A percentile compares a stretch with the other conserved stretches of the same genome.
phyloP scores from a whole-genome alignment of 2,888 invertebrate genomes.

The Calameuta idolon region DNA sequence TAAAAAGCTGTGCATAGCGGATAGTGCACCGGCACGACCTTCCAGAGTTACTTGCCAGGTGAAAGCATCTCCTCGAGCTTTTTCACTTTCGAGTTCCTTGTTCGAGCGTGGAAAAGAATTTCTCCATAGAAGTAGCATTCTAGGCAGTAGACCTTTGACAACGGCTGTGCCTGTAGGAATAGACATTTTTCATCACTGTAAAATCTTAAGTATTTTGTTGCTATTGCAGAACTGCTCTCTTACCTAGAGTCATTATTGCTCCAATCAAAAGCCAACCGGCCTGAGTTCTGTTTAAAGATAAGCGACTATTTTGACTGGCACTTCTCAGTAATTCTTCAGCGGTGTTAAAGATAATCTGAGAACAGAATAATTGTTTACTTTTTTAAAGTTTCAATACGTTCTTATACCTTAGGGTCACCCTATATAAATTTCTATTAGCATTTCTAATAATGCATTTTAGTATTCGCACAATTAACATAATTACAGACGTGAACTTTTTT shows the following conservation, averaged over 20 bases:
- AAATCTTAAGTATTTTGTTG: background rate
- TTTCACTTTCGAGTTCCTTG: slow-evolving; percentile 97
- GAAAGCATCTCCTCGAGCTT: slow-evolving; percentile 94
- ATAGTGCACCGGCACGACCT: slow-evolving; percentile 94
- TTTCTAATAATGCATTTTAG: background rate
- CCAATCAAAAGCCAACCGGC: slow-evolving; percentile 98
- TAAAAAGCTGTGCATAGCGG: slow-evolving; percentile 94
- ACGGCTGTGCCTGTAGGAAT: slow-evolving; percentile 81
- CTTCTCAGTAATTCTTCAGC: slow-evolving; percentile 96
- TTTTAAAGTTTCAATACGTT: background rate
- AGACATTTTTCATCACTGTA: slow-evolving; percentile 2
- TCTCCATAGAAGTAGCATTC: slow-evolving; percentile 95
- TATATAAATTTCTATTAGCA: background rate
- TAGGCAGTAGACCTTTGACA: slow-evolving; percentile 89
- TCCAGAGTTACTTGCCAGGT: slow-evolving; percentile 99
- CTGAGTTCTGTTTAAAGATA: slow-evolving; percentile 94
- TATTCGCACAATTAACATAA: background rate
- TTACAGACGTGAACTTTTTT: background rate
- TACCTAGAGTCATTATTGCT: slow-evolving; percentile 94
- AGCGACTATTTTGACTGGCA: slow-evolving; percentile 95
- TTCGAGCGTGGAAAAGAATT: slow-evolving; percentile 97
- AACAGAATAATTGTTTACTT: slow-evolving; percentile 11
- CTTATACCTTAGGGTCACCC: background rate
- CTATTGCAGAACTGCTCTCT: slow-evolving; percentile 29
- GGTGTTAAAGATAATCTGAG: slow-evolving; percentile 87